A percentile compares a stretch with the other conserved stretches of the same genome.
Conservation (phyloP, 1,140 invertebrate species). For the Pogonomyrmex californicus region DNA sequence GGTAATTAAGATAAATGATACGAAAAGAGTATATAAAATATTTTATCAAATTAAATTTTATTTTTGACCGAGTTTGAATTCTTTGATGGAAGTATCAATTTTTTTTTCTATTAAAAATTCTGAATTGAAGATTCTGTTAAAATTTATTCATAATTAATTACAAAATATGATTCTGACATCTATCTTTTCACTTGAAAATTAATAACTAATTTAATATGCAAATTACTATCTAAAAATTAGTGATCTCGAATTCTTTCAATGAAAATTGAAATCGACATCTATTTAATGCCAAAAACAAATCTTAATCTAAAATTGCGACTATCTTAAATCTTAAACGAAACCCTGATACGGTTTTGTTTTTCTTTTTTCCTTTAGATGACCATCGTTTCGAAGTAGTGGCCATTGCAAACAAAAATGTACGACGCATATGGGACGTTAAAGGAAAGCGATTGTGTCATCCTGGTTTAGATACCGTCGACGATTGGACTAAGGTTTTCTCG, state of each 20-base stretch:
- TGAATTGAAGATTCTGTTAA: neutral
- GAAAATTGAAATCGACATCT: neutral
- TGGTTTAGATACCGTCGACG: conserved; percentile 89
- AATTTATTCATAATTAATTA: neutral
- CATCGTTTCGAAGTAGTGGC: conserved; percentile 91
- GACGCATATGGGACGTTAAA: conserved; percentile 88
- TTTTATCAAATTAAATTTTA: neutral
- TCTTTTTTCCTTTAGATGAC: conserved; percentile 83
- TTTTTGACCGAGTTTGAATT: neutral
- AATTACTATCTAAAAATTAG: neutral
- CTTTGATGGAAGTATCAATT: neutral
- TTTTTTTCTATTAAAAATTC: neutral
- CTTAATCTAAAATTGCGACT: neutral
- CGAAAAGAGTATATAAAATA: neutral
- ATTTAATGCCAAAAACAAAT: neutral
- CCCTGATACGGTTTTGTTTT: too few relatives aligned
- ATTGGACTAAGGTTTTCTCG: conserved; percentile 90
- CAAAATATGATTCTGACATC: neutral
- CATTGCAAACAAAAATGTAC: conserved; percentile 89
- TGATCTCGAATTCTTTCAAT: neutral
- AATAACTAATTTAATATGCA: neutral
- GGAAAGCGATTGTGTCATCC: conserved; percentile 92
- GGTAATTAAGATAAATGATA: conserved; percentile 62
- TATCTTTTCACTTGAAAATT: neutral
- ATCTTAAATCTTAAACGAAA: neutral